A percentile compares a stretch with the other conserved stretches of the same genome.
These are phyloP conservation scores for Schizotus pectinicornis DNA, from an alignment of 2,888 invertebrate genomes.

Conservation along the genomic window DNA sequence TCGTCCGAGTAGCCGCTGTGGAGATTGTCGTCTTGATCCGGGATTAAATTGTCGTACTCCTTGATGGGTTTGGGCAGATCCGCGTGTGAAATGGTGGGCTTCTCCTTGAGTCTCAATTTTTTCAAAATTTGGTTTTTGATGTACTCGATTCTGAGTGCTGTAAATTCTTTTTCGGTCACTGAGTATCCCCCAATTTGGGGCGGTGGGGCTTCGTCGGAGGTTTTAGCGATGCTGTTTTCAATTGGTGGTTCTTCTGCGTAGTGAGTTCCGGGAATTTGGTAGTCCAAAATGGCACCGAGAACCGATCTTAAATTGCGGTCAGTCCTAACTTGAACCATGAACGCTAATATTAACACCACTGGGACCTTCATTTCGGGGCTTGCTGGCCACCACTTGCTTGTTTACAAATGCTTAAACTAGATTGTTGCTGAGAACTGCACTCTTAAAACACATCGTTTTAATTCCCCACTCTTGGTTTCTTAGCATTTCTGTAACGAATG, in stretches of 20 bases:
- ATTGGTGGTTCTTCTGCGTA: conserved; percentile 41
- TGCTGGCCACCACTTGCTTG: conserved; percentile 44
- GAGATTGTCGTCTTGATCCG: conserved; percentile 60
- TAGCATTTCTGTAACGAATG: conserved; percentile 57
- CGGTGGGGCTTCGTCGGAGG: conserved; percentile 23
- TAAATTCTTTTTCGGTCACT: conserved; percentile 65
- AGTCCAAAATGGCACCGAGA: conserved; percentile 46
- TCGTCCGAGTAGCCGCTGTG: conserved; percentile 72
- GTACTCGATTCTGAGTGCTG: conserved; percentile 76
- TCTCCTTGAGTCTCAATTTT: conserved; percentile 77
- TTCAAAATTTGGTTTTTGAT: conserved; percentile 85
- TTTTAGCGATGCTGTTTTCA: conserved; percentile 46
- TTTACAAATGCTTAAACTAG: conserved; percentile 48
- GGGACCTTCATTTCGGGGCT: conserved; percentile 25
- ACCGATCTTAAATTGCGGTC: conserved; percentile 43
- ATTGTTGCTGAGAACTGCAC: conserved; percentile 51
- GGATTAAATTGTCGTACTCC: conserved; percentile 70
- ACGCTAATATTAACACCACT: conserved; percentile 39
- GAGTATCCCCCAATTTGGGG: conserved; percentile 38
- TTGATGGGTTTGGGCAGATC: conserved; percentile 78
- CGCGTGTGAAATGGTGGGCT: conserved; percentile 69
- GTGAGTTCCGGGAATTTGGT: conserved; percentile 21
- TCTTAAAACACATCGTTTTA: conserved; percentile 55
- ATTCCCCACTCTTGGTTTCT: conserved; percentile 55
- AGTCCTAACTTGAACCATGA: conserved; percentile 26